Evolutionary conservation across 2,888 invertebrate genomes (phyloP).

Genomic region (Trissolcus brochymenae): DNA sequence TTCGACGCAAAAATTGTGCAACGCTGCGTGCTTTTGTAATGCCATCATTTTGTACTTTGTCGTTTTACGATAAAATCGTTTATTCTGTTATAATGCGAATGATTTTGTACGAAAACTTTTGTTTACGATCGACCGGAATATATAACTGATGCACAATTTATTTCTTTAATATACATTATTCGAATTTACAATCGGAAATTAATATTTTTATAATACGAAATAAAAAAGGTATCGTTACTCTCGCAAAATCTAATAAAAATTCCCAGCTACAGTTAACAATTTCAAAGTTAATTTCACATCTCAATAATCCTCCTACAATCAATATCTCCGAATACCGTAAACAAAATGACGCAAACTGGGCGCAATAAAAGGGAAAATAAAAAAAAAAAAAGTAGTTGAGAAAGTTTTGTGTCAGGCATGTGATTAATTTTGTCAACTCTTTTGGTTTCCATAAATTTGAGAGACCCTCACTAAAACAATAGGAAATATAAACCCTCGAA

Average conservation of each 20-base stretch:
- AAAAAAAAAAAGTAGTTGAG: background rate
- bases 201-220: no score
- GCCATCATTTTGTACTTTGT: no score
- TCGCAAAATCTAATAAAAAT: no score
- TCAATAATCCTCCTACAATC: background rate
- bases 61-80: no score
- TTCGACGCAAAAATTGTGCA: background rate
- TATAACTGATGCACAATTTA: no score
- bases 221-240: no score
- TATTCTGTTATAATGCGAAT: no score
- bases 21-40: background rate
- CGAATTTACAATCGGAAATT: no score
- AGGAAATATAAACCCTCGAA: background rate
- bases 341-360: no score
- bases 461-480: slow-evolving; percentile 14
- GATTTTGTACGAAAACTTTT: background rate
- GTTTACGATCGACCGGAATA: no score
- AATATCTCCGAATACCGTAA: background rate
- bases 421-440: slow-evolving; percentile 6
- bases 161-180: no score
- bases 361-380: background rate
- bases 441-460: background rate
- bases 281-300: background rate
- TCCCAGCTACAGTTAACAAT: no score
- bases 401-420: background rate